Evolutionary conservation across 2,888 invertebrate genomes (phyloP), one percentile per base, ranked within the genome.

Genomic region (Thecocarcelia acutangulata): DNA sequence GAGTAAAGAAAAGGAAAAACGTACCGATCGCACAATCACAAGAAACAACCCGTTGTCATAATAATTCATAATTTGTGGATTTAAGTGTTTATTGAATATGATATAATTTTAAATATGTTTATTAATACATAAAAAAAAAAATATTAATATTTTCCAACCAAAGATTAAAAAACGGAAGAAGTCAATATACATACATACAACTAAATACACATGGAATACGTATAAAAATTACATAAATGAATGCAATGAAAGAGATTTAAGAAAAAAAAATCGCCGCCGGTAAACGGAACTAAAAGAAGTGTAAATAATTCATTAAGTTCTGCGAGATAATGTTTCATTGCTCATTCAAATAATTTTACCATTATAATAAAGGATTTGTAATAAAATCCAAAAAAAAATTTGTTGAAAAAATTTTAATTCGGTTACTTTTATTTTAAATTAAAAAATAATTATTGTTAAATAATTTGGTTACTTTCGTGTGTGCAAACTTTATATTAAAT

Each of bases 401-500:
- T 19, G 9, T 9, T 33, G 12, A 28, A 13, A 40, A 64, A 56
- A 24, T 40, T 17, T 21, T 33, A 59, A 33, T 54, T 44, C 28
- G 50, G 24, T 54, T 15, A 19, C 40, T 59, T 66, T 52, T 66
- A n/a, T 74, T 21, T 37, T 8, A 54, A 48, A 58, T 3, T 24
- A 24, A 24, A 44, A 63, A 66, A 28, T 61, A 61, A 80, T 83
- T 50, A 58, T 78, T 64, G 48, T 74, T 70, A 76, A 80, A 77
- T 81, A 77, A 74, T 74, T 77, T 74, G 12, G 28, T 73, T 74
- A 59, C 40, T 70, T 19, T 33, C 40, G 75, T 61, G 76, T 69
- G 66, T 68, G 70, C 74, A 66, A 85, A 80, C 79, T 81, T 63
- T 83, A 77, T 83, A 87, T 89, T 89, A 89, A 89, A 89, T 89